A percentile compares a stretch with the other conserved stretches of the same genome.
Conservation (phyloP, 2,888 invertebrate genomes). For the Nysson spinosus region DNA sequence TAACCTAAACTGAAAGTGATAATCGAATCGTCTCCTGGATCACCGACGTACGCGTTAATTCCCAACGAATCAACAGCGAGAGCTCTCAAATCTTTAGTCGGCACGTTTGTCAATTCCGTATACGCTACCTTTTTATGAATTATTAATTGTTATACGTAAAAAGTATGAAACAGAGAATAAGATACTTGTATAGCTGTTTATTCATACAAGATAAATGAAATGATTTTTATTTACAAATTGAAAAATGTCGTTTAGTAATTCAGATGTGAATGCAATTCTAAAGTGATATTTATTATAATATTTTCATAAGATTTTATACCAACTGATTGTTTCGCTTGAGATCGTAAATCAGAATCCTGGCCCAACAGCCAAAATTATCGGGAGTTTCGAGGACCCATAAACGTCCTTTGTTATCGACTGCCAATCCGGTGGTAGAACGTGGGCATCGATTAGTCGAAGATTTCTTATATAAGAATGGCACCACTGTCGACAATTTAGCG, state of each 20-base stretch:
- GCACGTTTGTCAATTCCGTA: constrained; percentile 53
- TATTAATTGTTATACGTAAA: no score
- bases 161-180: no score
- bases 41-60: constrained; percentile 74
- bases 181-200: no score
- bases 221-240: no score
- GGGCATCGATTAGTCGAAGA: neutral
- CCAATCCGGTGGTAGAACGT: constrained; percentile 74
- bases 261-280: no score
- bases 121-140: constrained; percentile 11
- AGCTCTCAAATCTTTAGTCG: constrained; percentile 62
- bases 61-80: constrained; percentile 71
- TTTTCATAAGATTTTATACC: constrained; percentile 13
- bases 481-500: no score
- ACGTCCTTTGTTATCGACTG: constrained; percentile 74
- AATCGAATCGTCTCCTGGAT: constrained; percentile 67
- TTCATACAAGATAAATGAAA: no score
- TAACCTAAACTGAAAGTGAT: constrained; percentile 59
- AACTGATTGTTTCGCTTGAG: constrained; percentile 67
- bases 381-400: constrained; percentile 78
- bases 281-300: no score
- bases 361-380: constrained; percentile 65
- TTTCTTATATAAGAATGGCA: neutral
- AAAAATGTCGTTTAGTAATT: no score
- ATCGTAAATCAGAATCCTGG: constrained; percentile 77